Conservation (phyloP, 2,113 vertebrate genomes). For the Menidia beryllina region DNA sequence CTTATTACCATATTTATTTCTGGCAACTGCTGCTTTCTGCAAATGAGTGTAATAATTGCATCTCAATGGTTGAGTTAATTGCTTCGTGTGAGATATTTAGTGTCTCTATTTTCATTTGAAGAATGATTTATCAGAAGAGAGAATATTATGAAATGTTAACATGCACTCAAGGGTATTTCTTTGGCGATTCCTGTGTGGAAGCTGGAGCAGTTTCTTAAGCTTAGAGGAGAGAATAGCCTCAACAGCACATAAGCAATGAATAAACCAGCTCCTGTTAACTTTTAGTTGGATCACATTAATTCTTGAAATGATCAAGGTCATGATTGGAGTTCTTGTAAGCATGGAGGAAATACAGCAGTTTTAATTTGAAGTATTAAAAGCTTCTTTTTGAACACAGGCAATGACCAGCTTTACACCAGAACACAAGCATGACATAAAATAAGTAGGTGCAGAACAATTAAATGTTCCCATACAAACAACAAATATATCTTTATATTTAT, state of each 20-base stretch:
- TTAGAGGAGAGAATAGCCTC: not conserved
- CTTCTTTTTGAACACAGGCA: not conserved
- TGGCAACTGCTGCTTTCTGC: conserved; percentile 1
- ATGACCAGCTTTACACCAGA: too few species aligned
- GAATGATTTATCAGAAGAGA: not conserved
- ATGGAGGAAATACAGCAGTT: too few species aligned
- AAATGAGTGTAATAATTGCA: not conserved
- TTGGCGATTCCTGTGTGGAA: not conserved
- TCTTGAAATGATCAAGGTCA: not conserved
- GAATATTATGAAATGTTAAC: not conserved
- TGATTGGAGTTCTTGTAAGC: not conserved
- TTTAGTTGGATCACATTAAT: not conserved
- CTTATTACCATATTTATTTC: conserved; percentile 1
- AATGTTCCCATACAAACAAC: not conserved
- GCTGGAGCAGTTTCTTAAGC: too few species aligned
- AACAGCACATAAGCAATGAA: not conserved
- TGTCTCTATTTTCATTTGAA: not conserved
- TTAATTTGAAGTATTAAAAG: too few species aligned
- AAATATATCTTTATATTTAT: too few species aligned
- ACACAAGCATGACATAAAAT: too few species aligned
- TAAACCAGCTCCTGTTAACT: not conserved
- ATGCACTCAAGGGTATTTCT: not conserved
- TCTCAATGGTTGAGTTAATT: not conserved
- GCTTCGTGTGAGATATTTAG: conserved; percentile 1
- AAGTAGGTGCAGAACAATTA: too few species aligned